Percentiles rank a stretch among this genome's conserved stretches.
phyloP scores from a whole-genome alignment of 2,113 vertebrate species.

The Meles meles region DNA sequence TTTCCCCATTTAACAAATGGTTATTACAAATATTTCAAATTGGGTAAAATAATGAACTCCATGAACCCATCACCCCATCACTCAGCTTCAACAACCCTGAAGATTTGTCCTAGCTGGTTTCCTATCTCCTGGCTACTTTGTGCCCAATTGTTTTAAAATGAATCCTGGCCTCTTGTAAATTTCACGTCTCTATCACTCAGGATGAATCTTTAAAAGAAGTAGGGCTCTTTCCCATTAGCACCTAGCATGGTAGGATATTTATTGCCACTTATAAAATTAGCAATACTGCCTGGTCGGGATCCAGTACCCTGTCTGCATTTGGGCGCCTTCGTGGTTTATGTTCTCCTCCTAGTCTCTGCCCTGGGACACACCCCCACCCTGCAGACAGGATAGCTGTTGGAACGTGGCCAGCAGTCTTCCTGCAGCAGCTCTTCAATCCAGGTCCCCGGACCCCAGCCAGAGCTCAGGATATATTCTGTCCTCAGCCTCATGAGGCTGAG shows the following conservation, averaged over 20 bases:
- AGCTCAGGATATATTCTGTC: not conserved
- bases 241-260: rapidly evolving
- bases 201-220: not conserved
- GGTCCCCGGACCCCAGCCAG: too few species aligned
- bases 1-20: not conserved
- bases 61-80: not conserved
- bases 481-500: not conserved
- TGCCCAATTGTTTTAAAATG: not conserved
- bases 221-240: not conserved
- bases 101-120: not conserved
- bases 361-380: rapidly evolving
- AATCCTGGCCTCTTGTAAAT: not conserved
- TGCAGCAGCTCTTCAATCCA: rapidly evolving
- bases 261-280: not conserved
- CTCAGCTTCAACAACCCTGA: not conserved
- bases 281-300: not conserved
- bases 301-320: not conserved
- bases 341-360: not conserved
- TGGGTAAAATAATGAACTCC: not conserved
- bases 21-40: not conserved
- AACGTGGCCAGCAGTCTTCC: not conserved
- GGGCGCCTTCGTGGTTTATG: not conserved
- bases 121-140: not conserved
- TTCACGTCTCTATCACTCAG: not conserved
- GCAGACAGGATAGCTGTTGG: not conserved